Evolutionary conservation across 2,113 vertebrate species (phyloP).

Genomic region (Rhinopomastus cyanomelas): DNA sequence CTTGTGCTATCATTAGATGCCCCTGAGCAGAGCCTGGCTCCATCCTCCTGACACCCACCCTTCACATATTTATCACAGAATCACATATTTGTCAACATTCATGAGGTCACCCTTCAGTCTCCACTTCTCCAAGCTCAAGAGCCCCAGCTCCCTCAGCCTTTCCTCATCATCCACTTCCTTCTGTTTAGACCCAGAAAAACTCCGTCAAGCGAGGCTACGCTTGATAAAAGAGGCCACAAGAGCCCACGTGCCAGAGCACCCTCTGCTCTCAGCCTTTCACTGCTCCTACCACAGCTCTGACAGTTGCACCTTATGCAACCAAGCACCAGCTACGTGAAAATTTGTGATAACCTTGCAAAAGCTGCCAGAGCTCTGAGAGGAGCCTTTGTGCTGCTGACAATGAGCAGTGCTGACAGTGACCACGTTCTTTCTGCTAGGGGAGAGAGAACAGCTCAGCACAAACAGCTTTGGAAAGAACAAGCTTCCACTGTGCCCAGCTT

Average conservation of each 20-base stretch:
- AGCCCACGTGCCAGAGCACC: background rate
- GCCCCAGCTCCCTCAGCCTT: no score
- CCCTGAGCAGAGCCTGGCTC: no score
- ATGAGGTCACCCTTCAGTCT: no score
- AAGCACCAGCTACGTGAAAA: background rate
- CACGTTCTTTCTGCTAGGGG: background rate
- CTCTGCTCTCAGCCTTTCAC: background rate
- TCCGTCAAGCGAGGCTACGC: background rate
- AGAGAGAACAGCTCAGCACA: background rate
- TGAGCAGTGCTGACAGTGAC: background rate
- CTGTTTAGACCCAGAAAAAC: background rate
- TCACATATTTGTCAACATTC: no score
- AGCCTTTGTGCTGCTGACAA: slow-evolving; percentile 7
- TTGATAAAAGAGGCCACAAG: background rate
- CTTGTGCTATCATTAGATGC: no score
- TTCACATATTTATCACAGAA: no score
- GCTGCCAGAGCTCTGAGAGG: background rate
- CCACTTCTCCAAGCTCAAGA: no score
- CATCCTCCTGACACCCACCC: no score
- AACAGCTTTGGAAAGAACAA: background rate
- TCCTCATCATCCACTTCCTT: no score
- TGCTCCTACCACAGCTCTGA: background rate
- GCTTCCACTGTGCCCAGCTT: background rate
- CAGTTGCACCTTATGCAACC: background rate
- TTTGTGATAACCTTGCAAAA: background rate